Evolutionary conservation across 1,140 invertebrate genomes (phyloP).

Genomic region (Dendrolimus kikuchii): DNA sequence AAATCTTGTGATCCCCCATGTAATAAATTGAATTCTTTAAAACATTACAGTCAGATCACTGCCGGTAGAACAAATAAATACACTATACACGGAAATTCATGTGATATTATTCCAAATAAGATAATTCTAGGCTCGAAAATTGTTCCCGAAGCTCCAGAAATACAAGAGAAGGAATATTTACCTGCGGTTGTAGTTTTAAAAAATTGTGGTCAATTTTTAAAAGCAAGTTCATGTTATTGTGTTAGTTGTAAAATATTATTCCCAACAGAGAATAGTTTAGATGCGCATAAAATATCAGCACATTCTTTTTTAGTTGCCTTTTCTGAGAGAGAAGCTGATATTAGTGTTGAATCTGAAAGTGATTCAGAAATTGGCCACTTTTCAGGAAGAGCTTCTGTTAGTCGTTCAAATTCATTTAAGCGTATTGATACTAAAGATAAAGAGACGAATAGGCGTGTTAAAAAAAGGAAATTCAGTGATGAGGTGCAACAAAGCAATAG

Average conservation of each 20-base stretch:
- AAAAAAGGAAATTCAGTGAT: not conserved
- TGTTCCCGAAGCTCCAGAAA: constrained; percentile 6
- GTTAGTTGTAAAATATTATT: constrained; percentile 33
- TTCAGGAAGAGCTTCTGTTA: no score
- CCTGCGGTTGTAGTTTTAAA: constrained; percentile 18
- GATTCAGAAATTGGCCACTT: no score
- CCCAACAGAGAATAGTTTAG: constrained; percentile 32
- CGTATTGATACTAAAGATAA: not conserved
- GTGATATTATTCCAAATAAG: constrained; percentile 12
- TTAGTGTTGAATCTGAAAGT: constrained; percentile 16
- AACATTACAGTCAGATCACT: not conserved
- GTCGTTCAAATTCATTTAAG: no score
- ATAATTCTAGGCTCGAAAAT: constrained; percentile 35
- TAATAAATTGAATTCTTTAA: no score
- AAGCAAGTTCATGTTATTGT: constrained; percentile 27
- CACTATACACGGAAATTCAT: no score
- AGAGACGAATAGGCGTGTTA: not conserved
- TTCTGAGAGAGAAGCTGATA: constrained; percentile 22
- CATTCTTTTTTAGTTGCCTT: constrained; percentile 37
- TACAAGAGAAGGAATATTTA: constrained; percentile 6
- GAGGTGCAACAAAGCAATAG: no score
- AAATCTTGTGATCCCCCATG: not conserved
- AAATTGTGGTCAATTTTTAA: constrained; percentile 24
- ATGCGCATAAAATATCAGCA: constrained; percentile 30
- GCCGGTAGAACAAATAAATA: not conserved